Evolutionary conservation across 2,113 vertebrate genomes (phyloP), one percentile per base, ranked within the genome.

Genomic region (Amphiprion percula): DNA sequence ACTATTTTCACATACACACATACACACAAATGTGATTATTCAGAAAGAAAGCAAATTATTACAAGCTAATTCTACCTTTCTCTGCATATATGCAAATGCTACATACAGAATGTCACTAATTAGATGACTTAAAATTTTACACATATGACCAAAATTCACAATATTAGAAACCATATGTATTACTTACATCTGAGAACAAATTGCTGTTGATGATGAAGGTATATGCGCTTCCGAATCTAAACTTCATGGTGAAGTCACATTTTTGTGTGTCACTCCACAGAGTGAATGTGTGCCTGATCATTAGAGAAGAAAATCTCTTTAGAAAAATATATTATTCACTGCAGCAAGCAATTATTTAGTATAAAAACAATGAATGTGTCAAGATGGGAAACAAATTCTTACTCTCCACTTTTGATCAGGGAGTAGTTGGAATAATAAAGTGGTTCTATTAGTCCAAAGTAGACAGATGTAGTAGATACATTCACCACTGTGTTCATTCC

Each of bases 191-290:
- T 1, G 76, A 88, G 26, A 2, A 68, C 28, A 94, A 66, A 24
- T 26, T 75, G 60, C 65, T 89, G 54, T 85, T 58, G 17, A 98
- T 85, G 24, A 97, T 58, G 70, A 96, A 93, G 1, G 96, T 97
- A n/a, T 91, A 96, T 1, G 95, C 96, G 74, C 96, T 91, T 44
- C 97, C 97, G 71, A 94, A 98, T 69, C 92, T 94, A 81, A 98
- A 93, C 1, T 53, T 0, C 2, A 10, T 19, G 44, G 92, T 90
- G 59, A 1, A 33, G 23, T 15, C 1, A 79, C 96, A 97, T 1
- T 81, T 87, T 55, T 87, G 17, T 21, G 39, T 41, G 10, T 23
- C 82, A n/a, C 15, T 65, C 21, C 0, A 10, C 65, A 95, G 75
- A 17, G 15, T 84, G 60, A 95, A 95, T 7, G 8, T 73, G 19